These are phyloP conservation scores for Gonocerus acuteangulatus DNA, from an alignment of 2,888 invertebrate species.

Conservation along the genomic window DNA sequence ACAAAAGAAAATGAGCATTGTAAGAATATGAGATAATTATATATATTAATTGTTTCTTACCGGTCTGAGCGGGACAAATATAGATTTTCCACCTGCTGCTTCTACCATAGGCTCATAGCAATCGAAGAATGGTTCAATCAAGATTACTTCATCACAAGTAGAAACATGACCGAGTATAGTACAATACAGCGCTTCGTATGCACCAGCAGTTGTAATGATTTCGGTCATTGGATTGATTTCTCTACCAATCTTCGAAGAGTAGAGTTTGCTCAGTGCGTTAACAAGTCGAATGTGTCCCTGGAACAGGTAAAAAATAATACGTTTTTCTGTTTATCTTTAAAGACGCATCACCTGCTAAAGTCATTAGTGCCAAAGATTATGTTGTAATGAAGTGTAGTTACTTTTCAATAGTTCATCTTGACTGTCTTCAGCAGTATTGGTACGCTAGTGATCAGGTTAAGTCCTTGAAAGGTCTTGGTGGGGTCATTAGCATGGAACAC, in stretches of 20 bases:
- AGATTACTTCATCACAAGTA: constrained; percentile 82
- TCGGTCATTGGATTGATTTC: constrained; percentile 79
- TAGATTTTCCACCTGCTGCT: constrained; percentile 77
- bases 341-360: too few relatives aligned
- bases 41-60: too few relatives aligned
- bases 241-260: constrained; percentile 66
- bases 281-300: constrained; percentile 90
- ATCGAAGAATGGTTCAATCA: constrained; percentile 97
- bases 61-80: constrained; percentile 77
- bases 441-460: too few relatives aligned
- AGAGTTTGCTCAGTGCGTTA: constrained; percentile 73
- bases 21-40: too few relatives aligned
- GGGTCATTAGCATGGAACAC: too few relatives aligned
- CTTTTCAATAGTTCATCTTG: too few relatives aligned
- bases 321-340: too few relatives aligned
- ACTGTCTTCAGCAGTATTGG: too few relatives aligned
- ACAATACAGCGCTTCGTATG: constrained; percentile 88
- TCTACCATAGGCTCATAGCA: constrained; percentile 94
- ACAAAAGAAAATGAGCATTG: too few relatives aligned
- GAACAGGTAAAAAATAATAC: background rate
- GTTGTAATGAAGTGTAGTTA: too few relatives aligned
- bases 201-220: constrained; percentile 82
- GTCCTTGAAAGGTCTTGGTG: too few relatives aligned
- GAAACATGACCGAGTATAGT: constrained; percentile 80
- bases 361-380: too few relatives aligned